phyloP scores from a whole-genome alignment of 1,140 invertebrate genomes.

The Psilanteris sp. region DNA sequence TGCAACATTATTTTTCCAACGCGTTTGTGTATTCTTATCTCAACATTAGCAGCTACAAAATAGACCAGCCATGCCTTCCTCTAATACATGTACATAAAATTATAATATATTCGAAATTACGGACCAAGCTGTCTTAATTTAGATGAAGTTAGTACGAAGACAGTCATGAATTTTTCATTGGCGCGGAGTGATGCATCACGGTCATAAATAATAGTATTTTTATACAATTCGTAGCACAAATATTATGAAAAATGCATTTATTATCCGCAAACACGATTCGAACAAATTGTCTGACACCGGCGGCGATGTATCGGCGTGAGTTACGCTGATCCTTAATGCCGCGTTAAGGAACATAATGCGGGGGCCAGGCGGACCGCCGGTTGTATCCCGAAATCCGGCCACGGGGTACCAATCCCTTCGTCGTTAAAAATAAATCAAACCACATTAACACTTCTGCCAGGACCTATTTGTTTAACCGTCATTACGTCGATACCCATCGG shows the following conservation, averaged over 20 bases:
- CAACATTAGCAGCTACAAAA: too few species aligned
- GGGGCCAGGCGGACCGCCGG: constrained; percentile 1
- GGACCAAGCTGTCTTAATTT: too few species aligned
- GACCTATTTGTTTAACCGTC: constrained; percentile 41
- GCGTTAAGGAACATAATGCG: not conserved
- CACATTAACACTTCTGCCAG: constrained; percentile 31
- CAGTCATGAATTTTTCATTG: not conserved
- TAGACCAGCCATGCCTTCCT: too few species aligned
- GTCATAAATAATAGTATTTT: not conserved
- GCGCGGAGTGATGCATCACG: not conserved
- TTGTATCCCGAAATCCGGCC: constrained; percentile 7
- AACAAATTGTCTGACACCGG: constrained; percentile 5
- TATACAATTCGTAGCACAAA: not conserved
- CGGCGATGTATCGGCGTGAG: not conserved
- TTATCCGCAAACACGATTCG: not conserved
- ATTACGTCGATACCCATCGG: constrained; percentile 31
- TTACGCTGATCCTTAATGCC: not conserved
- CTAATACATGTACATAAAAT: too few species aligned
- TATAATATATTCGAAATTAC: too few species aligned
- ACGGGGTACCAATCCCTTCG: not conserved
- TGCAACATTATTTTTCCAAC: too few species aligned
- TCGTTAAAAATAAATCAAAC: constrained; percentile 47
- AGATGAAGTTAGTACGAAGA: too few species aligned
- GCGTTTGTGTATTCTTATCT: too few species aligned
- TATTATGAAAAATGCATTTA: constrained; percentile 19